These are phyloP conservation scores for Todiramphus saurophagus DNA, from an alignment of 2,113 vertebrate species.

Conservation along the genomic window DNA sequence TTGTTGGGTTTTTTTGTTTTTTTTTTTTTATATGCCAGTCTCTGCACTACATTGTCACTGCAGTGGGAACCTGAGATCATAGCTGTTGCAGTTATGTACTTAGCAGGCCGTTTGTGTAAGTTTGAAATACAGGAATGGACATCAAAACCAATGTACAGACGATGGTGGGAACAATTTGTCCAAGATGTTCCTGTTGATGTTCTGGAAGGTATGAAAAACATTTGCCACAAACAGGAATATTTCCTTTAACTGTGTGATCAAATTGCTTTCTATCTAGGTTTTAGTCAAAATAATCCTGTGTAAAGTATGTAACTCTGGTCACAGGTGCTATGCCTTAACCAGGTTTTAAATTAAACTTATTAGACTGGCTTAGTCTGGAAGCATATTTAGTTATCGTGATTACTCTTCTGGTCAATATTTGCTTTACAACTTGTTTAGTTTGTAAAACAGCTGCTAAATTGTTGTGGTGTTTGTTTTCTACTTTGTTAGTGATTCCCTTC, in stretches of 20 bases:
- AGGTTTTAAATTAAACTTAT: background rate
- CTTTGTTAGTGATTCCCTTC: background rate
- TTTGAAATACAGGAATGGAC: constrained; percentile 99
- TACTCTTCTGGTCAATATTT: background rate
- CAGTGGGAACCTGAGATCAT: constrained; percentile 99
- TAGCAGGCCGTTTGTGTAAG: constrained; percentile 95
- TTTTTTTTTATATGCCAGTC: constrained; percentile 68
- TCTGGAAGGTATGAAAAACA: constrained; percentile 84
- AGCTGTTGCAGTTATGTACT: constrained; percentile 97
- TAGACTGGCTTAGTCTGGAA: background rate
- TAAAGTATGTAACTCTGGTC: rapidly evolving
- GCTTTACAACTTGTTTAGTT: background rate
- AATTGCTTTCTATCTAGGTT: background rate
- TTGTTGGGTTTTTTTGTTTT: too few relatives aligned
- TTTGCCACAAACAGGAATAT: background rate
- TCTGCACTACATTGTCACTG: constrained; percentile 96
- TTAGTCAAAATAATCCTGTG: background rate
- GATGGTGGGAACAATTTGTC: constrained; percentile 99
- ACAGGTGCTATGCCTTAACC: background rate
- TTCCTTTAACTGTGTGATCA: background rate
- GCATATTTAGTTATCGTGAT: background rate
- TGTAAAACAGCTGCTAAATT: background rate
- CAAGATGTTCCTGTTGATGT: constrained; percentile 98
- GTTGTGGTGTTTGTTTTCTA: background rate
- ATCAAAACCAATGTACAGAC: constrained; percentile 90